A percentile compares a stretch with the other conserved stretches of the same genome.
These are phyloP conservation scores for Himantopus leucocephalus DNA, from an alignment of 2,113 vertebrate genomes.

Conservation along the genomic window DNA sequence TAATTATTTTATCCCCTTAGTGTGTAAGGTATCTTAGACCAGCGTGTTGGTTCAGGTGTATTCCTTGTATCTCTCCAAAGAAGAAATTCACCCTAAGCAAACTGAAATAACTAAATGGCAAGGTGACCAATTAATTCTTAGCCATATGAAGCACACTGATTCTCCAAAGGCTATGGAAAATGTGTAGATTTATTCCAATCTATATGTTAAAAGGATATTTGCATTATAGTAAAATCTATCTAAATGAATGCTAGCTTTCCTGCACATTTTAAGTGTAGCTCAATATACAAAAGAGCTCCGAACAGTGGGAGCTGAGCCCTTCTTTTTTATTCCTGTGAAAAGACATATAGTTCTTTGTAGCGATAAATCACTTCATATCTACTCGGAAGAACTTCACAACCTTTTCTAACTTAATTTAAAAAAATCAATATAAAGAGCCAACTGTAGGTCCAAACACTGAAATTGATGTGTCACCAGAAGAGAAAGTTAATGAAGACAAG, in stretches of 20 bases:
- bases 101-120: not conserved
- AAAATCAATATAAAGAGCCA: conserved; percentile 29
- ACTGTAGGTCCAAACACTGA: not conserved
- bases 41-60: not conserved
- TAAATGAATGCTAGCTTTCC: not conserved
- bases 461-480: conserved; percentile 1
- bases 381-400: not conserved
- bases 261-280: not conserved
- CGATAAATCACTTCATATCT: conserved; percentile 6
- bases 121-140: not conserved
- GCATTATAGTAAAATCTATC: not conserved
- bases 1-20: not conserved
- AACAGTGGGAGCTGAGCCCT: not conserved
- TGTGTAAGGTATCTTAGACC: not conserved
- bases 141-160: not conserved
- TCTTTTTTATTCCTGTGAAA: not conserved
- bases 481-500: conserved; percentile 41
- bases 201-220: not conserved
- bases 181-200: not conserved
- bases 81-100: not conserved
- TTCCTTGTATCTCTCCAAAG: not conserved
- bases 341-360: not conserved
- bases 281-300: not conserved
- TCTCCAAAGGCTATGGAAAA: not conserved
- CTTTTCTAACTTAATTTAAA: not conserved